Evolutionary conservation across 2,888 invertebrate species (phyloP).

Genomic region (Pseudococcus viburni): DNA sequence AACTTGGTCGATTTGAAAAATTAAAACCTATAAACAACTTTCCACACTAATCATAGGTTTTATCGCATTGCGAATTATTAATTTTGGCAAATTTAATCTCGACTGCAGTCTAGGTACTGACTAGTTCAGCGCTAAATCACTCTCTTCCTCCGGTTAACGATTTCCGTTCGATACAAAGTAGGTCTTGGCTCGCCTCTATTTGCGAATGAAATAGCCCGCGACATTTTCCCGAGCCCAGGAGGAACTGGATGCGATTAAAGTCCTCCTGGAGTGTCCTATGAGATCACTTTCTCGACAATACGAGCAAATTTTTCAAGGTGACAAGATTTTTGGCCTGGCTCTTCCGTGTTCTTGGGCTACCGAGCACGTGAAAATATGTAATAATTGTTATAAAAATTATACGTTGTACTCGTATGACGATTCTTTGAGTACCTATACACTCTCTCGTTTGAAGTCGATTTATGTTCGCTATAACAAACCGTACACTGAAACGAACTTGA

Average conservation of each 20-base stretch:
- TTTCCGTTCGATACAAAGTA: constrained; percentile 37
- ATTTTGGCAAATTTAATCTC: constrained; percentile 42
- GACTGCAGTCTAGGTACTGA: background rate
- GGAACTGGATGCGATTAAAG: too few species aligned
- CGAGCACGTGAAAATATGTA: constrained; percentile 20
- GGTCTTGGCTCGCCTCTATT: background rate
- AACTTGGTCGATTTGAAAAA: background rate
- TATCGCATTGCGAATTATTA: constrained; percentile 8
- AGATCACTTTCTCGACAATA: background rate
- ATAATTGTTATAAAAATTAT: constrained; percentile 17
- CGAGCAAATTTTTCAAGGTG: constrained; percentile 12
- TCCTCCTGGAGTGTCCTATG: too few species aligned
- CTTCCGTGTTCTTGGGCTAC: background rate
- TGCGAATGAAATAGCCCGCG: background rate
- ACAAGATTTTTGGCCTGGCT: background rate
- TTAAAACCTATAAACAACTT: constrained; percentile 45
- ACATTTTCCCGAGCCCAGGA: background rate
- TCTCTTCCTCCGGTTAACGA: constrained; percentile 20
- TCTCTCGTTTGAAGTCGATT: background rate
- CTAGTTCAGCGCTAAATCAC: background rate
- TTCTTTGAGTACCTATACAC: background rate
- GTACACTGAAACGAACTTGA: constrained; percentile 45
- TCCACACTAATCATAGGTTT: constrained; percentile 41
- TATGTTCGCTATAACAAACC: constrained; percentile 23
- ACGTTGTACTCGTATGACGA: background rate